Evolutionary conservation across 37 sponge, comb jelly and placozoan species (phyloP).

Genomic region (Spongilla lacustris): DNA sequence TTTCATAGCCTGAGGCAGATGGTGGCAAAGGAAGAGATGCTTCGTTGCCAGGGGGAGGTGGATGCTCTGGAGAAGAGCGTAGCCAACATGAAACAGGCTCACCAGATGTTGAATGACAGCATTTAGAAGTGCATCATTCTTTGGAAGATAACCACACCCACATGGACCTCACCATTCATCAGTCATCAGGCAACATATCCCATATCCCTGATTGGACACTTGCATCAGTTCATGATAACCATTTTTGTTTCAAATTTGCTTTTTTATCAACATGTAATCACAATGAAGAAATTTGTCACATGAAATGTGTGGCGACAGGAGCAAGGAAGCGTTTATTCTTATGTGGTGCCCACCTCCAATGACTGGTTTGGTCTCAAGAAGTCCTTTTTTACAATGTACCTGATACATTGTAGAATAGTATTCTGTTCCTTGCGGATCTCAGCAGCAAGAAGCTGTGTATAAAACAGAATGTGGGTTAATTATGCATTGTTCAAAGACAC

Average conservation of each 20-base stretch:
- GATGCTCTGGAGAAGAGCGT: not conserved
- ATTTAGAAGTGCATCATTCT: not conserved
- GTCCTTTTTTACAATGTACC: conserved; percentile 64
- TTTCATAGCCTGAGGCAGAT: not conserved
- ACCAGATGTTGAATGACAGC: not conserved
- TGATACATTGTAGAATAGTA: conserved; percentile 85
- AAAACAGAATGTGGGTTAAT: not conserved
- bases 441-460: conserved; percentile 71
- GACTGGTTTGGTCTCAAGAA: conserved; percentile 44
- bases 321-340: not conserved
- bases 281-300: not conserved
- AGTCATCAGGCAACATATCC: no score
- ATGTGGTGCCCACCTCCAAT: not conserved
- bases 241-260: no score
- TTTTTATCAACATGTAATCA: no score
- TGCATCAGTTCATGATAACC: no score
- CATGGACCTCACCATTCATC: not conserved
- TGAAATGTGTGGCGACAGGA: not conserved
- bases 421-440: conserved; percentile 86
- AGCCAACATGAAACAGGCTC: not conserved
- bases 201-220: no score
- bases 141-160: not conserved
- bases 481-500: not conserved
- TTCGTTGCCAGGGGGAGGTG: not conserved
- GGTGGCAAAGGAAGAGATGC: not conserved